These are phyloP conservation scores for Drosophila triauraria DNA, from an alignment of 1,140 invertebrate species.

Conservation along the genomic window DNA sequence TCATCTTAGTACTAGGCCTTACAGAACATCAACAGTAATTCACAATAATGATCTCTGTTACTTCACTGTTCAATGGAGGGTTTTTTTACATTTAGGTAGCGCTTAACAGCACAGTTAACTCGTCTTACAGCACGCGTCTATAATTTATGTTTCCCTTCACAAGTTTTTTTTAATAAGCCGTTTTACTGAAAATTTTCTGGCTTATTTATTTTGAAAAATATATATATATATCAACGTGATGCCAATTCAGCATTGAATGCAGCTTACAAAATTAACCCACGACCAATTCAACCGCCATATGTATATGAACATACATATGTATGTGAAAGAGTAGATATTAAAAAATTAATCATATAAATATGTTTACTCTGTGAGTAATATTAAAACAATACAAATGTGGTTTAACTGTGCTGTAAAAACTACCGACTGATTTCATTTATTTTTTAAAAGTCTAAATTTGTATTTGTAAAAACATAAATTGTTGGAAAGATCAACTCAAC, in stretches of 20 bases:
- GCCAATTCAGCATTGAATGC: neutral
- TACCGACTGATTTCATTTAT: conserved; percentile 1
- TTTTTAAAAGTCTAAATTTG: neutral
- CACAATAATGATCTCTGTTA: neutral
- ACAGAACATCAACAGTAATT: no score
- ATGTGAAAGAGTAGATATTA: conserved; percentile 17
- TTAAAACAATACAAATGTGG: conserved; percentile 21
- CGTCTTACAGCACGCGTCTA: neutral
- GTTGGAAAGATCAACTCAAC: neutral
- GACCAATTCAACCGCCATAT: neutral
- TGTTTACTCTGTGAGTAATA: conserved; percentile 41
- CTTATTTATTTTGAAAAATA: neutral
- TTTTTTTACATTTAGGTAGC: neutral
- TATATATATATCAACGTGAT: neutral
- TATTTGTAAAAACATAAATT: neutral
- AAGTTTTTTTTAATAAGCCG: neutral
- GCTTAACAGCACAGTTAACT: conserved; percentile 5
- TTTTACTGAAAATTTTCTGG: neutral
- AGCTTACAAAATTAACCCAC: neutral
- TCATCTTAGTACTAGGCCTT: no score
- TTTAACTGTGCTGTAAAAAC: conserved; percentile 7
- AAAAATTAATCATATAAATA: conserved; percentile 32
- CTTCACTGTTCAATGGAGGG: neutral
- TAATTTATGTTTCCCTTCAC: neutral
- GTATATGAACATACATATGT: neutral